These are phyloP conservation scores for Xenotilapia flavipinnis DNA, from an alignment of 2,113 vertebrate genomes.

Conservation along the genomic window DNA sequence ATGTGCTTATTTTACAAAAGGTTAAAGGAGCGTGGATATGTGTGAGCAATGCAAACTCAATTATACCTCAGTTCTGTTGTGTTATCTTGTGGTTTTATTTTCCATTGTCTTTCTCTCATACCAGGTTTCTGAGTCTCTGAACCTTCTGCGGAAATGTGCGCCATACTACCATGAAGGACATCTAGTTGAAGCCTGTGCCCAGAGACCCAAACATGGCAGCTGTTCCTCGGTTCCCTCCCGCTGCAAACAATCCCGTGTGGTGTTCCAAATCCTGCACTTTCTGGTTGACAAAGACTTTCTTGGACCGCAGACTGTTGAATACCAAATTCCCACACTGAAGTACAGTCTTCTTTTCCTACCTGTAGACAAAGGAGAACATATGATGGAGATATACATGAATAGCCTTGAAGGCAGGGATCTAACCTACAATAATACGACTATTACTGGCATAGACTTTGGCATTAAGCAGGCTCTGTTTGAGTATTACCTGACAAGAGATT, in stretches of 20 bases:
- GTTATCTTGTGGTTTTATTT: not conserved
- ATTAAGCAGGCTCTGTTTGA: conserved; percentile 90
- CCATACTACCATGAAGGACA: conserved; percentile 84
- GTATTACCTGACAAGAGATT: conserved; percentile 87
- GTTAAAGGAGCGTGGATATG: not conserved
- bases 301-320: conserved; percentile 87
- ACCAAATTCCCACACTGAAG: conserved; percentile 95
- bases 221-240: conserved; percentile 86
- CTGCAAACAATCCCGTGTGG: conserved; percentile 78
- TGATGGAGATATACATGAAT: conserved; percentile 90
- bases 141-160: conserved; percentile 85
- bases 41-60: not conserved
- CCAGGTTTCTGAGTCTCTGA: conserved; percentile 82
- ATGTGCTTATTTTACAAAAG: not conserved
- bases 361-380: conserved; percentile 80
- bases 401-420: conserved; percentile 80
- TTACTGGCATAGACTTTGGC: conserved; percentile 94
- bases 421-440: conserved; percentile 84
- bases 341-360: conserved; percentile 92
- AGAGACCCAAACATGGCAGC: conserved; percentile 70
- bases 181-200: conserved; percentile 78
- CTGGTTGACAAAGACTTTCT: conserved; percentile 94
- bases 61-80: not conserved
- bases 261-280: conserved; percentile 93
- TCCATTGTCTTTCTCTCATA: conserved; percentile 19